Conservation (phyloP, 1,140 invertebrate genomes). For the Drosophila erecta region DNA sequence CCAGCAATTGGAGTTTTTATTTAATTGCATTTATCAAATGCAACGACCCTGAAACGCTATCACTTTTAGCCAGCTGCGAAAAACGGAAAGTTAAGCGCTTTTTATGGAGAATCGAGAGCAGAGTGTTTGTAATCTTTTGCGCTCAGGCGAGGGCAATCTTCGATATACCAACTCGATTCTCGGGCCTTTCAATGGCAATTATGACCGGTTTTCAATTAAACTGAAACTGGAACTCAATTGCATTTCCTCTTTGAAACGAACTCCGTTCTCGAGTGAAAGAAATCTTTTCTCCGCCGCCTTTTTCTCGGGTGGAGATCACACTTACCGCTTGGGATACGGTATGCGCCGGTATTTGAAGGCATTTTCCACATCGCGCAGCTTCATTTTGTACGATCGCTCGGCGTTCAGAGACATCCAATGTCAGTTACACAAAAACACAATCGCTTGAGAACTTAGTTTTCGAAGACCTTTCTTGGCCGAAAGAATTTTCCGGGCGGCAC, state of each 20-base stretch:
- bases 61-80: conserved; percentile 51
- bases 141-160: conserved; percentile 33
- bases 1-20: conserved; percentile 29
- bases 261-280: conserved; percentile 23
- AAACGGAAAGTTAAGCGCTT: conserved; percentile 69
- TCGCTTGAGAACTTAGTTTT: conserved; percentile 27
- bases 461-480: conserved; percentile 22
- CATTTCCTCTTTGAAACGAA: conserved; percentile 30
- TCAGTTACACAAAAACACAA: conserved; percentile 33
- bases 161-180: conserved; percentile 26
- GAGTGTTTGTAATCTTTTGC: conserved; percentile 20
- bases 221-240: conserved; percentile 52
- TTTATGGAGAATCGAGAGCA: conserved; percentile 60
- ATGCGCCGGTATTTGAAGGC: conserved; percentile 82
- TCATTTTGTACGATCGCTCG: conserved; percentile 81
- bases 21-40: conserved; percentile 41
- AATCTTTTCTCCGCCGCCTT: conserved; percentile 5
- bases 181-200: conserved; percentile 56
- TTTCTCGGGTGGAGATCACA: conserved; percentile 25
- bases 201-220: conserved; percentile 72
- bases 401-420: conserved; percentile 57
- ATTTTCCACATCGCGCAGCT: conserved; percentile 81
- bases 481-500: conserved; percentile 37
- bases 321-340: conserved; percentile 84
- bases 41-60: conserved; percentile 41